Conservation (phyloP, 2,888 invertebrate genomes). For the Dendrolimus houi region DNA sequence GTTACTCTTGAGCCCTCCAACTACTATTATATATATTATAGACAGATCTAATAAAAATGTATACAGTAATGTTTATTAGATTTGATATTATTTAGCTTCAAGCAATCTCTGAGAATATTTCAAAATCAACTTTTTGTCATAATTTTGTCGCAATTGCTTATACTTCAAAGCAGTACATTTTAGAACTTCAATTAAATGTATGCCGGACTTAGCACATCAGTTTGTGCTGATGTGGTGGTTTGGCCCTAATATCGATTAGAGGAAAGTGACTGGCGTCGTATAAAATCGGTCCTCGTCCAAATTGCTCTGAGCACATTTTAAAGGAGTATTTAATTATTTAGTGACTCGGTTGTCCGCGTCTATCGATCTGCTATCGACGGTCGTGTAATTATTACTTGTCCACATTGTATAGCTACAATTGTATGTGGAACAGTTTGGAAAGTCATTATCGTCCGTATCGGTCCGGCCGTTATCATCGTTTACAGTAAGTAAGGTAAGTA, state of each 20-base stretch:
- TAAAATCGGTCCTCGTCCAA: slow-evolving; percentile 28
- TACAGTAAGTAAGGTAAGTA: slow-evolving; percentile 28
- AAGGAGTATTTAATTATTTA: slow-evolving; percentile 34
- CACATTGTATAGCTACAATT: slow-evolving; percentile 23
- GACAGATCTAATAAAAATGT: too few relatives aligned
- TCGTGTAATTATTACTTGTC: slow-evolving; percentile 39
- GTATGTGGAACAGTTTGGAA: slow-evolving; percentile 38
- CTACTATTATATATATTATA: too few relatives aligned
- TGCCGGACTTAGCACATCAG: too few relatives aligned
- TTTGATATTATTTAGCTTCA: too few relatives aligned
- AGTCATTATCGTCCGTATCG: slow-evolving; percentile 36
- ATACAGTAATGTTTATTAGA: too few relatives aligned
- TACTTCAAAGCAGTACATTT: too few relatives aligned
- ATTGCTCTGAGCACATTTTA: slow-evolving; percentile 34
- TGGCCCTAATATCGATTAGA: slow-evolving; percentile 5
- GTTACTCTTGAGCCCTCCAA: too few relatives aligned
- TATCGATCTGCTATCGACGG: slow-evolving; percentile 40
- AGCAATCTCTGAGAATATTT: too few relatives aligned
- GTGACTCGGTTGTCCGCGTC: slow-evolving; percentile 21
- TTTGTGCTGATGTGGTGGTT: not conserved
- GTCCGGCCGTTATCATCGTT: slow-evolving; percentile 30
- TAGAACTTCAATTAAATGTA: too few relatives aligned
- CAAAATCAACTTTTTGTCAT: too few relatives aligned
- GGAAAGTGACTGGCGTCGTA: slow-evolving; percentile 19
- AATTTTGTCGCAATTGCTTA: too few relatives aligned